Evolutionary conservation across 2,888 invertebrate genomes (phyloP).

Genomic region (Lithophane semibrunnea): DNA sequence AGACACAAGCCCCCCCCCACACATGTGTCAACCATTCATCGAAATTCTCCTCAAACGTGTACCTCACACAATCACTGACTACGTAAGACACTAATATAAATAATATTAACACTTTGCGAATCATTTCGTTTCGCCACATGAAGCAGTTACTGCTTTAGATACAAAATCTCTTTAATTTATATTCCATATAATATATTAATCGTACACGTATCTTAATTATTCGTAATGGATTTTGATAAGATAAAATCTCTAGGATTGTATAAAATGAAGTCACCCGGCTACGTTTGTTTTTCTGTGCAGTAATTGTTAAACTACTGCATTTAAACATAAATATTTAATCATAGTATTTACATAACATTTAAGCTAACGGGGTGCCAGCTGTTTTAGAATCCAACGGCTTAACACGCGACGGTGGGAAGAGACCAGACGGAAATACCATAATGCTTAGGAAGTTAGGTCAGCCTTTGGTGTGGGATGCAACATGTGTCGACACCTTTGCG

Average conservation of each 20-base stretch:
- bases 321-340: no score
- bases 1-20: constrained; percentile 62
- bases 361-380: no score
- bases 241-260: constrained; percentile 42
- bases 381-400: no score
- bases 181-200: constrained; percentile 51
- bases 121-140: constrained; percentile 58
- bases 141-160: constrained; percentile 52
- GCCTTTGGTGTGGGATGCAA: no score
- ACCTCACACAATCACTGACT: constrained; percentile 71
- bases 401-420: no score
- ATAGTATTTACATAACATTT: no score
- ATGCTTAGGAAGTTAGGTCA: no score
- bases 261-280: constrained; percentile 24
- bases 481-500: no score
- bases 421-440: no score
- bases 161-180: constrained; percentile 64
- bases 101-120: constrained; percentile 56
- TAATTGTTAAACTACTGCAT: not conserved
- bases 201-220: constrained; percentile 61
- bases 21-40: constrained; percentile 68
- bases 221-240: constrained; percentile 45
- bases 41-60: constrained; percentile 72
- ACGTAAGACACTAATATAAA: constrained; percentile 59
- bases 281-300: constrained; percentile 2